A percentile compares a stretch with the other conserved stretches of the same genome.
Evolutionary conservation across 2,888 invertebrate species (phyloP).

Genomic region (Apodemia hepburni): DNA sequence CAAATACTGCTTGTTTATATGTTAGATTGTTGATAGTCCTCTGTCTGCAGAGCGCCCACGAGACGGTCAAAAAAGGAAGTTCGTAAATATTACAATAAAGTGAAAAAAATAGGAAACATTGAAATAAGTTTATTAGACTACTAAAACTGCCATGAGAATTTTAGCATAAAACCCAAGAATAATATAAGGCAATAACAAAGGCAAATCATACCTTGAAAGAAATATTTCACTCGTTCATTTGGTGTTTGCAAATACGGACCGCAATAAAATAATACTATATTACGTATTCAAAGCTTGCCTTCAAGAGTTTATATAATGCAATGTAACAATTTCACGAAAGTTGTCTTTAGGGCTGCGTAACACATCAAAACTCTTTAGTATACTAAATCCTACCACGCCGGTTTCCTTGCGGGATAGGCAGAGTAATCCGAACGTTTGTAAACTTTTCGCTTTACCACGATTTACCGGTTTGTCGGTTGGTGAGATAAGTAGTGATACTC

Average conservation of each 20-base stretch:
- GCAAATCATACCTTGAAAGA: constrained; percentile 4
- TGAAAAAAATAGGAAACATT: background rate
- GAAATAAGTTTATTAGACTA: background rate
- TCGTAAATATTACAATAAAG: background rate
- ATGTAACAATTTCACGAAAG: background rate
- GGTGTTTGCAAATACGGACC: constrained; percentile 6
- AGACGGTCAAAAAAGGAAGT: too few species aligned
- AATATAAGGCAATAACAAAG: background rate
- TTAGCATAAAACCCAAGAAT: background rate
- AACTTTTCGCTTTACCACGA: too few species aligned
- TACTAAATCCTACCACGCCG: background rate
- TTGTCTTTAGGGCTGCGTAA: background rate
- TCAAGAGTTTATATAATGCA: constrained; percentile 9
- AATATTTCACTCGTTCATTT: constrained; percentile 10
- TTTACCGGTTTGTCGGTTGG: too few species aligned
- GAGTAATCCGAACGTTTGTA: too few species aligned
- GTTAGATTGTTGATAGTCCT: too few species aligned
- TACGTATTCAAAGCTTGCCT: constrained; percentile 8
- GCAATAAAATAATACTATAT: constrained; percentile 11
- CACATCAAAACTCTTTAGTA: background rate
- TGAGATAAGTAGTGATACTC: too few species aligned
- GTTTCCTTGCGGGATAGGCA: too few species aligned
- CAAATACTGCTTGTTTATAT: too few species aligned
- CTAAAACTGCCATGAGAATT: background rate
- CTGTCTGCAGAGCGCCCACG: too few species aligned